phyloP scores from a whole-genome alignment of 2,888 invertebrate genomes.

The Pterostichus madidus region DNA sequence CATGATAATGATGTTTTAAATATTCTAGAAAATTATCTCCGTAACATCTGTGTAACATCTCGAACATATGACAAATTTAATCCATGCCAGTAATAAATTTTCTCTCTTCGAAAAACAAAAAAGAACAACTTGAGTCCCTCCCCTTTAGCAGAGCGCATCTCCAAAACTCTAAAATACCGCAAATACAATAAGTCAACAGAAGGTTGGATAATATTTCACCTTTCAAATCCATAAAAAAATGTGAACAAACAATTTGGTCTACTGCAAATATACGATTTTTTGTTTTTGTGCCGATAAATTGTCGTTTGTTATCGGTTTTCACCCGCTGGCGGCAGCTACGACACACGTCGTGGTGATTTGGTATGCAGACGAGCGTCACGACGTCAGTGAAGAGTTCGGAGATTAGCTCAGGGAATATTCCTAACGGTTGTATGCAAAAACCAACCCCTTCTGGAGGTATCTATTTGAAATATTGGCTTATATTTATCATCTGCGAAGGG shows the following conservation, averaged over 20 bases:
- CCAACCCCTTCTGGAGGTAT: constrained; percentile 71
- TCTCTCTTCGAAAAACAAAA: constrained; percentile 55
- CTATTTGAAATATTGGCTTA: constrained; percentile 73
- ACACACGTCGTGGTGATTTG: constrained; percentile 40
- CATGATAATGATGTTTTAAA: not conserved
- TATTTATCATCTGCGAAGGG: constrained; percentile 72
- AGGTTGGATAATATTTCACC: constrained; percentile 60
- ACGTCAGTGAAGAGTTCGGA: not conserved
- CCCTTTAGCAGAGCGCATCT: constrained; percentile 47
- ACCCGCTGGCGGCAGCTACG: constrained; percentile 11
- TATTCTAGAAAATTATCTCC: constrained; percentile 43
- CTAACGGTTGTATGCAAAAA: constrained; percentile 69
- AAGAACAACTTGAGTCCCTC: constrained; percentile 40
- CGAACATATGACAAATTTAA: constrained; percentile 57
- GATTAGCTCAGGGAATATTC: constrained; percentile 34
- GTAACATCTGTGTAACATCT: constrained; percentile 46
- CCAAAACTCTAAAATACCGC: constrained; percentile 65
- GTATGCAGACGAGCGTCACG: not conserved
- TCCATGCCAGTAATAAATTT: constrained; percentile 56
- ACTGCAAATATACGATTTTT: constrained; percentile 72
- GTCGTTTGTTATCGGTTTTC: constrained; percentile 72
- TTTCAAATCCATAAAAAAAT: constrained; percentile 56
- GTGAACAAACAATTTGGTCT: constrained; percentile 69
- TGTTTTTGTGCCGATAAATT: constrained; percentile 73
- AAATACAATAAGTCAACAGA: constrained; percentile 66